phyloP scores from a whole-genome alignment of 2,888 invertebrate genomes.

The Strigamia transsilvanica region DNA sequence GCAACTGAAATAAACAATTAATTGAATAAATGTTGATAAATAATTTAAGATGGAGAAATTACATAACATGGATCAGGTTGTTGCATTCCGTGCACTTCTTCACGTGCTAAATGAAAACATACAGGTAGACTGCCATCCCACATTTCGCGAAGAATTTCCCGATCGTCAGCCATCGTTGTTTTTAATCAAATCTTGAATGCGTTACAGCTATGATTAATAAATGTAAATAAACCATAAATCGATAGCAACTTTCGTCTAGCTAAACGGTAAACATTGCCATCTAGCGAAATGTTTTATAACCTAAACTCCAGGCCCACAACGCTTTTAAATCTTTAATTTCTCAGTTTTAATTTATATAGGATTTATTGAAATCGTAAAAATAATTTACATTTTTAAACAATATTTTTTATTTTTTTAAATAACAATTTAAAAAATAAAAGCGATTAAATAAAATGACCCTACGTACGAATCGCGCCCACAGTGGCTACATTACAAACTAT shows the following conservation, averaged over 20 bases:
- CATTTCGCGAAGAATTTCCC: constrained; percentile 91
- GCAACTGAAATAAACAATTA: constrained; percentile 68
- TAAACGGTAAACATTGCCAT: neutral
- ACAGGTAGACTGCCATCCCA: constrained; percentile 97
- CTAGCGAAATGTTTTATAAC: neutral
- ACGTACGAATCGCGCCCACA: too few species aligned
- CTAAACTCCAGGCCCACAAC: neutral
- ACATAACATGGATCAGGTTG: constrained; percentile 89
- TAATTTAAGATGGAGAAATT: constrained; percentile 49
- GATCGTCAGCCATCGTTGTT: constrained; percentile 87
- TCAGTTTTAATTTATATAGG: too few species aligned
- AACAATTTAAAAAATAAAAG: too few species aligned
- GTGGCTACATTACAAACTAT: too few species aligned
- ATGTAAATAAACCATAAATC: too few species aligned
- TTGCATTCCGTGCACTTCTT: constrained; percentile 87
- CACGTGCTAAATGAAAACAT: constrained; percentile 86
- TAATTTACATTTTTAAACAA: too few species aligned
- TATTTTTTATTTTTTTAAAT: too few species aligned
- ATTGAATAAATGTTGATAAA: neutral
- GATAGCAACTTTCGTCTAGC: too few species aligned
- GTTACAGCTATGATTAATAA: too few species aligned
- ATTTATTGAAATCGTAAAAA: too few species aligned
- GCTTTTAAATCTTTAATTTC: neutral
- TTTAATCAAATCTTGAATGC: neutral
- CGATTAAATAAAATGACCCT: too few species aligned